These are phyloP conservation scores for Drosophila kurseongensis DNA, from an alignment of 1,140 invertebrate genomes.

Conservation along the genomic window DNA sequence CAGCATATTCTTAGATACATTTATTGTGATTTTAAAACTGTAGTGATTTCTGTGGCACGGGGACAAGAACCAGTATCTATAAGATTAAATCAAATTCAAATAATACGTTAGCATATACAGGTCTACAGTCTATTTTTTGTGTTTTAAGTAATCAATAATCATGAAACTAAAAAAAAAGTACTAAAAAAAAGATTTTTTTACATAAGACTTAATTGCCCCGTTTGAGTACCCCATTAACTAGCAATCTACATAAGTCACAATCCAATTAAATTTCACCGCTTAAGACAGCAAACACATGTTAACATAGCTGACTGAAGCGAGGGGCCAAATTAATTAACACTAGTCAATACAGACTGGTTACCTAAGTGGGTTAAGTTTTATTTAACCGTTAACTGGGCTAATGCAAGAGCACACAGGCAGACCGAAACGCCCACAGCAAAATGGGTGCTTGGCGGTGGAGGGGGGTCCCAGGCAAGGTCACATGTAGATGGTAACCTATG, in stretches of 20 bases:
- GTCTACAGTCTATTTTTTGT: too few species aligned
- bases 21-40: too few species aligned
- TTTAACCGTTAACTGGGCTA: constrained; percentile 27
- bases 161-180: background rate
- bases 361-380: constrained; percentile 44
- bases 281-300: constrained; percentile 38
- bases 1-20: too few species aligned
- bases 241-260: constrained; percentile 3
- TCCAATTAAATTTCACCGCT: constrained; percentile 41
- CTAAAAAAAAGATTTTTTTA: background rate
- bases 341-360: constrained; percentile 50
- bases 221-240: background rate
- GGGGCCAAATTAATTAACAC: constrained; percentile 58
- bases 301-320: constrained; percentile 13
- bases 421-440: background rate
- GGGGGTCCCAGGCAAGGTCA: constrained; percentile 33
- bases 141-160: too few species aligned
- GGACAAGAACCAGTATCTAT: too few species aligned
- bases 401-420: constrained; percentile 32
- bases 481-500: constrained; percentile 13
- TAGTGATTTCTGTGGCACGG: too few species aligned
- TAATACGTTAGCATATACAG: too few species aligned
- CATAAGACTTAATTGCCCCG: background rate
- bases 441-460: background rate
- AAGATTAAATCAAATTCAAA: too few species aligned